These are phyloP conservation scores for Paradisaea rubra DNA, from an alignment of 2,113 vertebrate species.

Conservation along the genomic window DNA sequence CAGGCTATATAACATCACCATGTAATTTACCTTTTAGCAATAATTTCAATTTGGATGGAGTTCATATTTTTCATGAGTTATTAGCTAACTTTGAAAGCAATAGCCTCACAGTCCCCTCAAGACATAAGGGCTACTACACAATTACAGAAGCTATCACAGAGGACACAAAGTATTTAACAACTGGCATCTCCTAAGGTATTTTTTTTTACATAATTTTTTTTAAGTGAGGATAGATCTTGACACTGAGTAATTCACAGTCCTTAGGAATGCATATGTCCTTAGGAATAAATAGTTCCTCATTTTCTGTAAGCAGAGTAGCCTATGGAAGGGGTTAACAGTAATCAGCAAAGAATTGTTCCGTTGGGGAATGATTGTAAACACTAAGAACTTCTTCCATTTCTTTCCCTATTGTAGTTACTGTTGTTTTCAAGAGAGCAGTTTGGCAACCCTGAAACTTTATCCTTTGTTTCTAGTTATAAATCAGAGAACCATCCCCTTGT, in stretches of 20 bases:
- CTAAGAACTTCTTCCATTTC: background rate
- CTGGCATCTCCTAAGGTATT: background rate
- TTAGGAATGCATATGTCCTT: background rate
- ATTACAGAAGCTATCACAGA: background rate
- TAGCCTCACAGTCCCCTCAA: background rate
- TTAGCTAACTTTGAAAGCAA: conserved; percentile 21
- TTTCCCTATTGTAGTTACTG: background rate
- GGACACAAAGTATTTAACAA: background rate
- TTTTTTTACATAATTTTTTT: background rate
- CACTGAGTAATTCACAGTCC: background rate
- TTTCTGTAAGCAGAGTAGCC: background rate
- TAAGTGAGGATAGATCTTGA: background rate
- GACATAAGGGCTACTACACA: background rate
- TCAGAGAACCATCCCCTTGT: conserved; percentile 7
- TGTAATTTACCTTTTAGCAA: conserved; percentile 29
- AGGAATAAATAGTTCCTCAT: background rate
- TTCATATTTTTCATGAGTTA: conserved; percentile 32
- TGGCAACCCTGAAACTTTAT: conserved; percentile 23
- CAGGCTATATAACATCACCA: background rate
- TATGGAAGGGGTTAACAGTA: background rate
- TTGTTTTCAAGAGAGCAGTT: conserved; percentile 11
- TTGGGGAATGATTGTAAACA: background rate
- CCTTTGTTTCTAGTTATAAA: conserved; percentile 54
- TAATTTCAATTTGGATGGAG: conserved; percentile 32
- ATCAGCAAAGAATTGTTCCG: background rate